These are phyloP conservation scores for Acipenser ruthenus DNA, from an alignment of 2,797 vertebrate genomes.

Conservation along the genomic window DNA sequence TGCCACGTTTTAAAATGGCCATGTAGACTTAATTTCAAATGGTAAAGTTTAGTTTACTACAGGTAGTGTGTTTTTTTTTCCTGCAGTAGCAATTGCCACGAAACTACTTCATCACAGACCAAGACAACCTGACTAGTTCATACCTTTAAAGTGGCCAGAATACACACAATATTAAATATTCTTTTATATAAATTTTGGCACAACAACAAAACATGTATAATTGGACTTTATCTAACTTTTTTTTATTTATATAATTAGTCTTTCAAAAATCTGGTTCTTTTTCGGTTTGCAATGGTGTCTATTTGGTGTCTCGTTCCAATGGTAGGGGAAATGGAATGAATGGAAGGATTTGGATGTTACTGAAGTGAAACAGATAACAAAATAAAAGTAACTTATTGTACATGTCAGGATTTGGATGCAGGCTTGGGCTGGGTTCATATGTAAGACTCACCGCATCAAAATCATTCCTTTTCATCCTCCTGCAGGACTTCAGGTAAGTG, in stretches of 20 bases:
- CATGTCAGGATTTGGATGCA: slow-evolving; percentile 50
- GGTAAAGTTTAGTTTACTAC: too few relatives aligned
- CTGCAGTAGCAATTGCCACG: too few relatives aligned
- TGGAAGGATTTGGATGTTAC: slow-evolving; percentile 47
- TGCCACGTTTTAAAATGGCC: too few relatives aligned
- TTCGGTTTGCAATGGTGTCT: background rate
- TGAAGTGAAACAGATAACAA: slow-evolving; percentile 38
- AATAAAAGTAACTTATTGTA: background rate
- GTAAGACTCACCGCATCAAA: slow-evolving; percentile 80
- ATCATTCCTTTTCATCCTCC: slow-evolving; percentile 81
- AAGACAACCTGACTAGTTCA: too few relatives aligned
- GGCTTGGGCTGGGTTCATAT: slow-evolving; percentile 64
- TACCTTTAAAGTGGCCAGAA: too few relatives aligned
- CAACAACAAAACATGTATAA: too few relatives aligned
- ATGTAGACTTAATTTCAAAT: too few relatives aligned
- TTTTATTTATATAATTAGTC: background rate
- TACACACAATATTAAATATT: too few relatives aligned
- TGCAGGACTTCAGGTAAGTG: slow-evolving; percentile 83
- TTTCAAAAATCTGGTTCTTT: background rate
- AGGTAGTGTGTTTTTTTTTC: too few relatives aligned
- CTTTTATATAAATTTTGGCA: too few relatives aligned
- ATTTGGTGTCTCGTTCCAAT: background rate
- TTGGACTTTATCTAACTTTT: background rate
- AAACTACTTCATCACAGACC: too few relatives aligned
- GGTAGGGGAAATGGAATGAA: slow-evolving; percentile 18